Evolutionary conservation across 1,140 invertebrate species (phyloP), one percentile per base, ranked within the genome.

Genomic region (Brevipalpus yothersi): DNA sequence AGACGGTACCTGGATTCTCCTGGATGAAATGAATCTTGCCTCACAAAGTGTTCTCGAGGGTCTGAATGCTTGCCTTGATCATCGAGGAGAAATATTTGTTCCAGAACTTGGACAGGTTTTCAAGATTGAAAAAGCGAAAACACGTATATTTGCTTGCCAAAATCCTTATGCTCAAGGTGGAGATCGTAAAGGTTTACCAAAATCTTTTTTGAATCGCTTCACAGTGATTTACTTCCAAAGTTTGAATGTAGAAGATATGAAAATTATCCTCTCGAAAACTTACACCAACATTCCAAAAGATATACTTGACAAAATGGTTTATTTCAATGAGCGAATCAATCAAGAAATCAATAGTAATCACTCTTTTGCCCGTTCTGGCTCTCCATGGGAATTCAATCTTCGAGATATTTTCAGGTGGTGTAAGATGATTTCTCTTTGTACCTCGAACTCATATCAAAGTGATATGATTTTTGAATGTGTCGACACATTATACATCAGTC

Each of bases 11-110:
- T 99, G 95, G 95, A 84, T 99, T 65, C 75, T 99, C 15, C 73
- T 99, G n/a, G 95, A 99, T 72, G 95, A 99, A 75, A 74, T 99
- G 58, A 99, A 99, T 77, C 75, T 99, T 60, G 94, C 95, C 0
- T 94, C 92, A 0, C 95, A 99, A 71, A 89, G 92, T 0, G 93
- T 99, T 7, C 73, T 99, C 0, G 95, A 99, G 77, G 93, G 93
- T 41, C 75, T 99, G 3, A 99, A 99, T 72, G 93, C 94, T 2
- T 96, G 93, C 70, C 77, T 99, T 15, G 95, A 99, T 77, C 95
- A 99, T 70, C 76, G 94, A 66, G 88, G 87, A 4, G 90, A 95
- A 73, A 79, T 99, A 15, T 98, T 81, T 68, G 85, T 99, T 58
- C 88, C 94, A 1, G 95, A 99, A 75, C 72, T 99, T 0, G 84